A percentile compares a stretch with the other conserved stretches of the same genome.
These are phyloP conservation scores for Sphyrna mokarran DNA, from an alignment of 2,113 vertebrate species.

Conservation along the genomic window DNA sequence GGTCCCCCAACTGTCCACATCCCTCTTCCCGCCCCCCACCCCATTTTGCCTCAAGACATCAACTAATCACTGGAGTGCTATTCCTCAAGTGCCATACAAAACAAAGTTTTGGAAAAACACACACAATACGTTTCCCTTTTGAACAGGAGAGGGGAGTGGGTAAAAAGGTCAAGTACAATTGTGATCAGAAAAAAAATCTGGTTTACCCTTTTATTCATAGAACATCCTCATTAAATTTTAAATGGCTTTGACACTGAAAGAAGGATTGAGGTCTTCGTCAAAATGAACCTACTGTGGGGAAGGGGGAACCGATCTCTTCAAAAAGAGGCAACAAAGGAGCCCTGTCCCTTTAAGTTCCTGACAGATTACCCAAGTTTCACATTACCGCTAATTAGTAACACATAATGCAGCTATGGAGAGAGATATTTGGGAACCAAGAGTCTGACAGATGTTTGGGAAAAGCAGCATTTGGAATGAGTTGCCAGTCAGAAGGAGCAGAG, in stretches of 20 bases:
- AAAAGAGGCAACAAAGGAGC: constrained; percentile 12
- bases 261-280: not conserved
- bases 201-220: not conserved
- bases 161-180: not conserved
- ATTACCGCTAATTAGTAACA: not conserved
- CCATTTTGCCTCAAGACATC: not conserved
- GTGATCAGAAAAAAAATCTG: not conserved
- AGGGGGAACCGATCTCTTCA: not conserved
- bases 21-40: too few species aligned
- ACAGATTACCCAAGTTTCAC: constrained; percentile 27
- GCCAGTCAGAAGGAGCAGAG: not conserved
- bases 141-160: not conserved
- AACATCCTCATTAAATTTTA: constrained; percentile 32
- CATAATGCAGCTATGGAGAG: not conserved
- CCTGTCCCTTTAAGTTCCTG: constrained; percentile 23
- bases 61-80: not conserved
- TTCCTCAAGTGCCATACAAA: not conserved
- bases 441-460: not conserved
- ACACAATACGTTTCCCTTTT: not conserved
- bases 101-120: not conserved
- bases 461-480: constrained; percentile 40
- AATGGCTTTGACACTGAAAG: not conserved
- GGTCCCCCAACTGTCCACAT: not conserved
- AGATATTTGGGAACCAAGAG: not conserved
- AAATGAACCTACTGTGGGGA: not conserved